Base-by-base conservation (phyloP, 1,140 invertebrate genomes). In the Hycleus phaleratus region DNA sequence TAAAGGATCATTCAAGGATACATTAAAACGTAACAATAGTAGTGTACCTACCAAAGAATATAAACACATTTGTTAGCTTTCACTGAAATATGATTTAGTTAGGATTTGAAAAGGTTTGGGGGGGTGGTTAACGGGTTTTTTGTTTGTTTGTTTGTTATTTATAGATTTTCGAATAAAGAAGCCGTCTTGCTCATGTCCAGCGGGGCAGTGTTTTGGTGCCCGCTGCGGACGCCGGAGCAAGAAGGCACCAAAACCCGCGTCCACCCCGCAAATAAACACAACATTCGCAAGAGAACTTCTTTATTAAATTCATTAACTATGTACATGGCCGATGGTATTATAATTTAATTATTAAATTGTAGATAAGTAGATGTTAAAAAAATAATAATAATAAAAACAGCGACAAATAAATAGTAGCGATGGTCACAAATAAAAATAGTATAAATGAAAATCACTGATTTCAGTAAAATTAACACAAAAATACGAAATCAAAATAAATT, bases 161-260 rank as follows among this genome's bases (percentile, higher is more conserved):
- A 3, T 32, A 32, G 7, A 6, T 42, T 7, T 7, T 8, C 10
- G 40, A 42, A 42, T 64, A 73, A 73, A 72, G 68, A 72, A 73
- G 67, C 71, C 71, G 69, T 64, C 71, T 72, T 73, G 71, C 72
- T 73, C 69, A 69, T 70, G 66, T 70, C 68, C 68, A 68, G 70
- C 70, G 68, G 71, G 80, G 81, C 80, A 80, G 78, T 81, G 83
- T 85, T 85, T 86, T 85, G 84, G 83, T 85, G 83, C 82, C 83
- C 81, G 68, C 67, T 67, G 67, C 62, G 70, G 67, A 71, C 69
- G 66, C 59, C 63, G 65, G 71, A 73, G 71, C 72, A 71, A 71
- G 69, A 67, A 70, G 72, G 72, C 72, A 73, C 72, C 72, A 73
- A 73, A 73, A 73, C 72, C 72, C 67, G 67, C 72, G 71, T 61